These are phyloP conservation scores for Parasteatoda lunata DNA, from an alignment of 2,888 invertebrate species.

Conservation along the genomic window DNA sequence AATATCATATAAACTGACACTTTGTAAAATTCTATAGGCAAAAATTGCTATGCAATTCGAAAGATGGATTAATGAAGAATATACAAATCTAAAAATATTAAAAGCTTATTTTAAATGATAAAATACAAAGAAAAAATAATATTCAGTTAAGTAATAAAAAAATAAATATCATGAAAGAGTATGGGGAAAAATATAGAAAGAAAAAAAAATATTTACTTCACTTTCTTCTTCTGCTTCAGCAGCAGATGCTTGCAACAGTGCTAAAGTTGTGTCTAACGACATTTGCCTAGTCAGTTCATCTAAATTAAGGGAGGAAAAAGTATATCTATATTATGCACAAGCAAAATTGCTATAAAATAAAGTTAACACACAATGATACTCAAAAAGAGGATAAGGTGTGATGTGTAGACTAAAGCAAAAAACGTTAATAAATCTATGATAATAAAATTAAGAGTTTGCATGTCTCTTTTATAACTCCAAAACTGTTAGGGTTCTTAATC, in stretches of 20 bases:
- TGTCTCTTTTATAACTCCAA: too few relatives aligned
- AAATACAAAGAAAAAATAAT: neutral
- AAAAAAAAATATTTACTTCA: conserved; percentile 78
- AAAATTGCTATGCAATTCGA: neutral
- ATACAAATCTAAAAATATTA: neutral
- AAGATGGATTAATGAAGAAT: neutral
- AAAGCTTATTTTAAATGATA: neutral
- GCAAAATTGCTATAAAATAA: too few relatives aligned
- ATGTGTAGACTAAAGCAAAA: too few relatives aligned
- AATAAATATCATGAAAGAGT: too few relatives aligned
- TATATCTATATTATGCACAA: too few relatives aligned
- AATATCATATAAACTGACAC: too few relatives aligned
- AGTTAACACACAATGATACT: too few relatives aligned
- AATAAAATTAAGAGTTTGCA: too few relatives aligned
- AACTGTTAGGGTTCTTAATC: too few relatives aligned
- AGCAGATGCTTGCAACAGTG: conserved; percentile 90
- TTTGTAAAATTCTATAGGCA: neutral
- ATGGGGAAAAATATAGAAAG: neutral
- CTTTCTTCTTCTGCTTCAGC: conserved; percentile 95
- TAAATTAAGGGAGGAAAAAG: conserved; percentile 74
- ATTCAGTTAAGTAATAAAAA: neutral
- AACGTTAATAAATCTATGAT: too few relatives aligned
- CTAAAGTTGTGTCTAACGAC: conserved; percentile 89
- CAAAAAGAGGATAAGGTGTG: too few relatives aligned
- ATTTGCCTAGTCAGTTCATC: conserved; percentile 85